These are phyloP conservation scores for Bettongia penicillata DNA, from an alignment of 2,113 vertebrate genomes.

Conservation along the genomic window DNA sequence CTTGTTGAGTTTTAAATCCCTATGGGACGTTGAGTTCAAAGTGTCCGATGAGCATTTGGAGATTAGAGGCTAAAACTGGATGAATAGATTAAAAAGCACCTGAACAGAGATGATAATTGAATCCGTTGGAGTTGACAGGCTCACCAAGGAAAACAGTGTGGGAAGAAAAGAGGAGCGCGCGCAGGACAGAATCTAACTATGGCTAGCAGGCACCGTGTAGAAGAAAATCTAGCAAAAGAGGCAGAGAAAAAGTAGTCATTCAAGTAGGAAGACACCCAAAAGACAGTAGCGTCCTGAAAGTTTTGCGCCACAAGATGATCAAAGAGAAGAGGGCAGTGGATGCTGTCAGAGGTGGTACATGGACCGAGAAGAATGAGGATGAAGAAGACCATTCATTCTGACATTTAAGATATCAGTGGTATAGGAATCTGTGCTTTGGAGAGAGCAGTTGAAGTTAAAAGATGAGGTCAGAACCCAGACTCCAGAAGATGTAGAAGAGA, in stretches of 20 bases:
- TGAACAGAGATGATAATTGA: not conserved
- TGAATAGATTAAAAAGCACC: not conserved
- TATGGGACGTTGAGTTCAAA: not conserved
- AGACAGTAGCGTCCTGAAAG: not conserved
- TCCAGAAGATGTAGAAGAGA: not conserved
- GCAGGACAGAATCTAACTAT: not conserved
- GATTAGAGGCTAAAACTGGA: not conserved
- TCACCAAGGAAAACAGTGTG: not conserved
- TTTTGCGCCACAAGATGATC: not conserved
- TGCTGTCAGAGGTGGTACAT: not conserved
- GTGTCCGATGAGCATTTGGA: not conserved
- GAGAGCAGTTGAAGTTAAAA: not conserved
- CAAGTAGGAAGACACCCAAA: not conserved
- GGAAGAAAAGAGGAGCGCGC: not conserved
- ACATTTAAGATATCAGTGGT: not conserved
- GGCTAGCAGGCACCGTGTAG: not conserved
- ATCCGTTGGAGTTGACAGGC: not conserved
- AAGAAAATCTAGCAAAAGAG: not conserved
- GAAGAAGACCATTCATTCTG: not conserved
- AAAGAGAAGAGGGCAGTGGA: not conserved
- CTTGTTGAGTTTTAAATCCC: not conserved
- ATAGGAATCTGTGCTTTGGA: not conserved
- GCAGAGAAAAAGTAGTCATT: not conserved
- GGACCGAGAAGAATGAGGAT: not conserved
- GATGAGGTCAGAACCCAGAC: not conserved